A percentile compares a stretch with the other conserved stretches of the same genome.
These are phyloP conservation scores for Mesochorus sp. DNA, from an alignment of 2,888 invertebrate species.

Conservation along the genomic window DNA sequence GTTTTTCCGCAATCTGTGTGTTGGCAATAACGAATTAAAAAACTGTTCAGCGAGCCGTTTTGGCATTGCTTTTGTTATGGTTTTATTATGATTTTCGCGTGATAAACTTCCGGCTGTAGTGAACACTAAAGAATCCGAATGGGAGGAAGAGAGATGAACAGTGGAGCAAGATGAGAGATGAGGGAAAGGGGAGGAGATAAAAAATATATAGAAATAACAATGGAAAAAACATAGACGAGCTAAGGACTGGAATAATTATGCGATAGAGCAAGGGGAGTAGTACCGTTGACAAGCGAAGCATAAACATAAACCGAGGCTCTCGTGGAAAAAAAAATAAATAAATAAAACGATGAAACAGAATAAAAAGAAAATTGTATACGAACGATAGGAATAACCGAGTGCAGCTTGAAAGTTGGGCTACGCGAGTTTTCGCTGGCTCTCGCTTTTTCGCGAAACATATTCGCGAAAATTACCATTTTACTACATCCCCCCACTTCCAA, in stretches of 20 bases:
- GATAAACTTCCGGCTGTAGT: conserved; percentile 50
- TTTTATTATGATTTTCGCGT: conserved; percentile 42
- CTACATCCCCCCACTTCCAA: conserved; percentile 18
- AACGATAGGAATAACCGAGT: conserved; percentile 49
- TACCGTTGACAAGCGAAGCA: conserved; percentile 56
- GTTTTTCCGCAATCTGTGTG: conserved; percentile 8
- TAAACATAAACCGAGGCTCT: conserved; percentile 39
- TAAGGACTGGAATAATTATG: conserved; percentile 61
- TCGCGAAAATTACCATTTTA: conserved; percentile 43
- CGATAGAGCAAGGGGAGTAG: conserved; percentile 35
- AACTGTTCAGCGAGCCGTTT: conserved; percentile 58
- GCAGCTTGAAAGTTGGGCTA: conserved; percentile 19
- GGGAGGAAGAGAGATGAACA: neutral
- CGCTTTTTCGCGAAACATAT: conserved; percentile 31
- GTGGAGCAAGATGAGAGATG: neutral
- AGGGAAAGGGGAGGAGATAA: neutral
- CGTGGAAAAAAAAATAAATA: conserved; percentile 16
- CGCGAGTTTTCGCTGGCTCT: conserved; percentile 42
- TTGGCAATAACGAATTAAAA: conserved; percentile 57
- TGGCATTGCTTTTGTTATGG: conserved; percentile 26
- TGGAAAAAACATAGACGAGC: conserved; percentile 32
- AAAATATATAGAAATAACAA: conserved; percentile 11
- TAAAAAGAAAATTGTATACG: conserved; percentile 11
- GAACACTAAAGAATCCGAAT: conserved; percentile 23
- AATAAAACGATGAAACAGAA: conserved; percentile 16